Evolutionary conservation across 2,888 invertebrate genomes (phyloP).

Genomic region (Epirrhoe alternata): DNA sequence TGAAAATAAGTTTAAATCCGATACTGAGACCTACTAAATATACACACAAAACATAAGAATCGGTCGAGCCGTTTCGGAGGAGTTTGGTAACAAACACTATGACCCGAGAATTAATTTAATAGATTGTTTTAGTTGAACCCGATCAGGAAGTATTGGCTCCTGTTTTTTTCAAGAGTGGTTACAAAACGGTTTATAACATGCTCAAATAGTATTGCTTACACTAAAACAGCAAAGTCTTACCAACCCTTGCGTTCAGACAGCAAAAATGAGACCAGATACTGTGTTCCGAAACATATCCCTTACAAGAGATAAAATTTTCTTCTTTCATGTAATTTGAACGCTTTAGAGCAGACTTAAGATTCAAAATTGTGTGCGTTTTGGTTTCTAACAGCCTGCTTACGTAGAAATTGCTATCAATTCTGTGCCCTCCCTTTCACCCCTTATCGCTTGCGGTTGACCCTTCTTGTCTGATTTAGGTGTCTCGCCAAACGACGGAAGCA

Average conservation of each 20-base stretch:
- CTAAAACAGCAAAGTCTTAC: background rate
- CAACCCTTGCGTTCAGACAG: background rate
- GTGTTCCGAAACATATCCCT: constrained; percentile 33
- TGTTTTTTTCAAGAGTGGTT: too few relatives aligned
- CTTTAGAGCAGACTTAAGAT: constrained; percentile 5
- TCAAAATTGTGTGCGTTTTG: constrained; percentile 7
- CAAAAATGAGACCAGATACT: background rate
- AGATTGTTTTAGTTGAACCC: too few relatives aligned
- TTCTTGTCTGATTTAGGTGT: constrained; percentile 61
- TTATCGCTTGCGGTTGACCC: constrained; percentile 62
- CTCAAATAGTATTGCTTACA: background rate
- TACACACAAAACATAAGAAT: too few relatives aligned
- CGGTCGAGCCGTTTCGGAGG: too few relatives aligned
- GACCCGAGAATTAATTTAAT: too few relatives aligned
- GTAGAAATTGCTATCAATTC: constrained; percentile 10
- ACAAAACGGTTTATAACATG: too few relatives aligned
- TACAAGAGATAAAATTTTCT: background rate
- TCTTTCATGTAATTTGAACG: constrained; percentile 5
- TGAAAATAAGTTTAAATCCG: too few relatives aligned
- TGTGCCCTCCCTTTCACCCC: constrained; percentile 40
- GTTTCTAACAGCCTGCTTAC: constrained; percentile 8
- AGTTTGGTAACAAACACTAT: too few relatives aligned
- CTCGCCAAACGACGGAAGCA: constrained; percentile 55
- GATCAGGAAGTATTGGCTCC: too few relatives aligned
- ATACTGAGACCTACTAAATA: too few relatives aligned